These are phyloP conservation scores for Agelaius tricolor DNA, from an alignment of 2,113 vertebrate genomes.

Conservation along the genomic window DNA sequence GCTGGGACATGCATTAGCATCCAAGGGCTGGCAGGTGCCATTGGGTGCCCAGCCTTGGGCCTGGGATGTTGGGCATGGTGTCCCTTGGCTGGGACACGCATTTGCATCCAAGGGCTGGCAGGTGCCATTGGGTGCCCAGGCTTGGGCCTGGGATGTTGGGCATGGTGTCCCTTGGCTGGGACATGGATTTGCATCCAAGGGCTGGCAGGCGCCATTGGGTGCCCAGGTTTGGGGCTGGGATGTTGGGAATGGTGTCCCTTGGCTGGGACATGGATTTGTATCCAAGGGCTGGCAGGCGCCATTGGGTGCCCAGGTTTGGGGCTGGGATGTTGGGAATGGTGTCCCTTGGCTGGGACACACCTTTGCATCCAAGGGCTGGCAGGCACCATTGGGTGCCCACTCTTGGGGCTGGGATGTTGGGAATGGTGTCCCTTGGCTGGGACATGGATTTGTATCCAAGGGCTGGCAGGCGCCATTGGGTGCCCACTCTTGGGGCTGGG, in stretches of 20 bases:
- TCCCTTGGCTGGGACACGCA: rapidly evolving
- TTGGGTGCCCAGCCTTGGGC: not conserved
- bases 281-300: not conserved
- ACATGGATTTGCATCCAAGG: rapidly evolving
- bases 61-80: not conserved
- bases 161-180: not conserved
- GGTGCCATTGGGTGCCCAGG: rapidly evolving
- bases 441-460: rapidly evolving
- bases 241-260: not conserved
- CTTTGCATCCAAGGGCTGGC: not conserved
- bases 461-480: rapidly evolving
- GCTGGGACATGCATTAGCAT: rapidly evolving
- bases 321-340: not conserved
- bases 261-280: not conserved
- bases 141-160: not conserved
- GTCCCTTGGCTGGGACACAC: not conserved
- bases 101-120: rapidly evolving
- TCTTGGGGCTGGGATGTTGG: not conserved
- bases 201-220: not conserved
- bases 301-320: not conserved
- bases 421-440: not conserved
- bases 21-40: not conserved
- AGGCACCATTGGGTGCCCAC: not conserved
- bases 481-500: not conserved
- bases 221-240: not conserved